Evolutionary conservation across 2,797 vertebrate genomes (phyloP), one percentile per base, ranked within the genome.

Genomic region (Neomorphus geoffroyi): DNA sequence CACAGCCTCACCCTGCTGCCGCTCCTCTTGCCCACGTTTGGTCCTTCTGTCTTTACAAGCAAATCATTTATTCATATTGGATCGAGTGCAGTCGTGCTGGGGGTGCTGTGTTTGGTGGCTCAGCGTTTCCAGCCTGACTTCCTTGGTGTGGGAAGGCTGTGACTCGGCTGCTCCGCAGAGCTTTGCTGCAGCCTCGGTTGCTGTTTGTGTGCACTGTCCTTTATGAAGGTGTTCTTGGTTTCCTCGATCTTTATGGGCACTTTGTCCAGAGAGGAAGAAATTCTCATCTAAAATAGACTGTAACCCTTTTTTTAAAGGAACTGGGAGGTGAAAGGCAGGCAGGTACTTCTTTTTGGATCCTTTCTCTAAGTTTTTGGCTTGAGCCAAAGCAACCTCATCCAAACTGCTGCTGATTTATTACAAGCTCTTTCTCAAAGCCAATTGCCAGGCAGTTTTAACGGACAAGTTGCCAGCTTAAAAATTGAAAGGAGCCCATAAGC

Each of bases 11-110:
- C 23, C 80, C 79, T 72, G 33, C 61, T 7, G 27, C 35, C 24
- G 65, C 1, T 57, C 27, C 48, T 28, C 5, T 1, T 27, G 13
- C 28, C 11, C 3, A 0, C 0, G 5, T 10, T 14, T 22, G 15
- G 1, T n/a, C 46, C 30, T 16, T 65, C 82, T 41, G 26, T 17
- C 58, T 45, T 88, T 8, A 14, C 7, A 3, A 66, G 24, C 21
- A 23, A 13, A 2, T 51, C 13, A 2, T 1, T 69, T 13, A 8
- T 22, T 70, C 2, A 4, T 35, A 0, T 9, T 56, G 15, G 30
- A 2, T 30, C 14, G 3, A 6, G n/a, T 5, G 39, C 26, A 16
- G 7, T 30, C 0, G 18, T 33, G 22, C 15, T 11, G 8, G 3
- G 8, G 23, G 15, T 56, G 27, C 41, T 62, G 41, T 3, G 26